Conservation (phyloP, 2,888 invertebrate species). For the Bombylius discolor region DNA sequence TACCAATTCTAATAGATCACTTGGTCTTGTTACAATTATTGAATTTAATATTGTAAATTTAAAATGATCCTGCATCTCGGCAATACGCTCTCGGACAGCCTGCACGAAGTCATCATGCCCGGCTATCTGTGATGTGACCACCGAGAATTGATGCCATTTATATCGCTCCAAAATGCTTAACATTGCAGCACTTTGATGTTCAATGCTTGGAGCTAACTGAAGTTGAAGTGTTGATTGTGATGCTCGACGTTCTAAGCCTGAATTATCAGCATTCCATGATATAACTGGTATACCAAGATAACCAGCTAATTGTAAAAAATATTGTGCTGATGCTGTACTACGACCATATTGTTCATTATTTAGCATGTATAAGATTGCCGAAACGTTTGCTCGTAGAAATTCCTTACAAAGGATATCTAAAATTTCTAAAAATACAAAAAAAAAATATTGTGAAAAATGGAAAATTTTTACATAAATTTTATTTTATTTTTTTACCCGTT, state of each 20-base stretch:
- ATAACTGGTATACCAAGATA: conserved; percentile 93
- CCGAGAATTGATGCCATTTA: conserved; percentile 92
- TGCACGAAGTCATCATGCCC: conserved; percentile 94
- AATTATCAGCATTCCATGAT: conserved; percentile 96
- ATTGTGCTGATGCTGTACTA: conserved; percentile 86
- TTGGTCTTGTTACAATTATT: conserved; percentile 63
- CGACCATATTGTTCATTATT: conserved; percentile 89
- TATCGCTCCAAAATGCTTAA: conserved; percentile 86
- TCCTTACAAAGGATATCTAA: conserved; percentile 77
- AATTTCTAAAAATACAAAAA: conserved; percentile 49
- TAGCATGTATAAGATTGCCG: conserved; percentile 87
- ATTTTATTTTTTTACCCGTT: conserved; percentile 46
- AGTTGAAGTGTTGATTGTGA: conserved; percentile 80
- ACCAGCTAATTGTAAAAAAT: conserved; percentile 84
- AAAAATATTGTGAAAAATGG: too few species aligned
- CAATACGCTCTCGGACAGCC: conserved; percentile 76
- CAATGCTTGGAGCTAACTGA: conserved; percentile 90
- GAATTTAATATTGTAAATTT: conserved; percentile 80
- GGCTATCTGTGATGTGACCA: conserved; percentile 85
- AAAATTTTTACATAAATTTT: neutral
- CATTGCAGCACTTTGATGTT: conserved; percentile 92
- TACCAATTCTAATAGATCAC: conserved; percentile 67
- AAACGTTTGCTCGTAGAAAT: conserved; percentile 78
- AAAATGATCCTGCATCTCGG: conserved; percentile 63
- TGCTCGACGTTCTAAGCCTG: conserved; percentile 66